A percentile compares a stretch with the other conserved stretches of the same genome.
Conservation (phyloP, 2,113 vertebrate genomes). For the Willisornis vidua region DNA sequence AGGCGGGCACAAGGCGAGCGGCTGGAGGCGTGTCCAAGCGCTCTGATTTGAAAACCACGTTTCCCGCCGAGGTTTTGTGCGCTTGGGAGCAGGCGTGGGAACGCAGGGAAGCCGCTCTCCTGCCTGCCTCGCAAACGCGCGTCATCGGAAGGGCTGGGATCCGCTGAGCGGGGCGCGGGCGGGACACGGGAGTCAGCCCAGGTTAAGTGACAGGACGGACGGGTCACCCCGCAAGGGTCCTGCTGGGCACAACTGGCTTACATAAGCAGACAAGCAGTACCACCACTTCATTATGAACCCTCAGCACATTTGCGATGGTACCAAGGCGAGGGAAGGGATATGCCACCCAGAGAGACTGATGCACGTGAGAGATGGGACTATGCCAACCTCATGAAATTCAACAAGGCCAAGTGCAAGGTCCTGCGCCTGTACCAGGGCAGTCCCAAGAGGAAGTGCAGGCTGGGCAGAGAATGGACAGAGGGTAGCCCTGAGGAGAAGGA, state of each 20-base stretch:
- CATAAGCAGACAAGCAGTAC: fast-evolving
- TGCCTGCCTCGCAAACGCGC: neutral
- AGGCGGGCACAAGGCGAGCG: fast-evolving
- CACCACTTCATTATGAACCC: fast-evolving
- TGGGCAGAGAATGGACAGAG: neutral
- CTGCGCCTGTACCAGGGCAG: neutral
- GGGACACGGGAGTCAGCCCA: fast-evolving
- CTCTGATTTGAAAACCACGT: neutral
- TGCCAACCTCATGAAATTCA: neutral
- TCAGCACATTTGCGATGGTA: neutral
- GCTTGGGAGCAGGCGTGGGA: fast-evolving
- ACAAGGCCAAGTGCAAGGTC: neutral
- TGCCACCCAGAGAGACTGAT: neutral
- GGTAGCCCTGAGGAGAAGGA: neutral
- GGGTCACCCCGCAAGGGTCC: neutral
- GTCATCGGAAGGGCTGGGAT: fast-evolving
- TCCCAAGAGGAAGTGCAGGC: neutral
- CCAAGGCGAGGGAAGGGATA: neutral
- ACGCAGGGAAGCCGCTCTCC: fast-evolving
- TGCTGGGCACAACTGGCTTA: fast-evolving
- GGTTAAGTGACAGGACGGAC: neutral
- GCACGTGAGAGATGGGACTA: neutral
- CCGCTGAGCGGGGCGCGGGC: neutral
- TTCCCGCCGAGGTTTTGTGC: neutral
- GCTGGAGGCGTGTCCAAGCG: neutral